Evolutionary conservation across 2,113 vertebrate species (phyloP).

Genomic region (Aspiorhynchus laticeps): DNA sequence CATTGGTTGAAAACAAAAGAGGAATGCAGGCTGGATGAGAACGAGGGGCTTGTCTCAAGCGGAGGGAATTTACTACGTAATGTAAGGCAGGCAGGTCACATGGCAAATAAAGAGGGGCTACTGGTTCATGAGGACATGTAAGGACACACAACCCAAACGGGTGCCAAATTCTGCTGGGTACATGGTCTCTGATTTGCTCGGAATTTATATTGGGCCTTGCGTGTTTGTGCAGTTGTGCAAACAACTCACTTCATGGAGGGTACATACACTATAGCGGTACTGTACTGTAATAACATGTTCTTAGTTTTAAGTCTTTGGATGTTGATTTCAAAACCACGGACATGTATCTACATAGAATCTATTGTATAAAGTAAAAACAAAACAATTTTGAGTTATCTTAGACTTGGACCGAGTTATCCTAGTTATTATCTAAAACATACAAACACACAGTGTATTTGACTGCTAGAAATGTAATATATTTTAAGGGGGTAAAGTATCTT

Average conservation of each 20-base stretch:
- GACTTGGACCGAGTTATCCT: neutral
- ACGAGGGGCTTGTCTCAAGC: neutral
- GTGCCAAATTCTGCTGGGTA: neutral
- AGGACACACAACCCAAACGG: neutral
- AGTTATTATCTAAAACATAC: neutral
- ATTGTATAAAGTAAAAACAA: neutral
- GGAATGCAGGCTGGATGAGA: constrained; percentile 29
- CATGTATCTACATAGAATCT: neutral
- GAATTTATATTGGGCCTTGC: constrained; percentile 1
- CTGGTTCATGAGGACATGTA: constrained; percentile 42
- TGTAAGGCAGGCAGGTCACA: constrained; percentile 28
- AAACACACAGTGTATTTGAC: neutral
- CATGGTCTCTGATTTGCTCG: neutral
- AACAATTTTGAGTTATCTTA: neutral
- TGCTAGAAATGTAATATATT: neutral
- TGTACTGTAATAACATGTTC: neutral
- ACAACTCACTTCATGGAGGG: neutral
- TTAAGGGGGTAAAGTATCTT: neutral
- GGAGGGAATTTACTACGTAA: constrained; percentile 26
- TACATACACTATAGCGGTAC: neutral
- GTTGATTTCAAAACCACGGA: neutral
- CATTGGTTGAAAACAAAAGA: constrained; percentile 31
- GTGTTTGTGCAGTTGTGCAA: neutral
- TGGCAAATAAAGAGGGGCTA: constrained; percentile 18
- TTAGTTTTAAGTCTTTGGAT: neutral